These are phyloP conservation scores for Cryptotis parvus DNA, from an alignment of 2,113 vertebrate genomes.

Conservation along the genomic window DNA sequence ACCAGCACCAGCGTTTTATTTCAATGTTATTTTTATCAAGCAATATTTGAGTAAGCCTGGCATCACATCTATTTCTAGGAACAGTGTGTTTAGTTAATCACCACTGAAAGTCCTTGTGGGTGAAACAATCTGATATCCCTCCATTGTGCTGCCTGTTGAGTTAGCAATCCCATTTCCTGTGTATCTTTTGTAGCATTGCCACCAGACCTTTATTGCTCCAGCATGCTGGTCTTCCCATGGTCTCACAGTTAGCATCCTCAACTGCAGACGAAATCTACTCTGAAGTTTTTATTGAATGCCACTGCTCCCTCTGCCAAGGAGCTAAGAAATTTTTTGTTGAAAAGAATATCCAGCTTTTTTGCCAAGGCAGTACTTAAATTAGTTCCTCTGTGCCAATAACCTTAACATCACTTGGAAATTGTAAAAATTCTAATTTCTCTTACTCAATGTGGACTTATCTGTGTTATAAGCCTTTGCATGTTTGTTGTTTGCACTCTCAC, in stretches of 20 bases:
- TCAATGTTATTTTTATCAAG: background rate
- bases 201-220: background rate
- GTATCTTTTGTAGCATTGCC: background rate
- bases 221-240: background rate
- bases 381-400: background rate
- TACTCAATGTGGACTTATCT: background rate
- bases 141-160: background rate
- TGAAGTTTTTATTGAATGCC: background rate
- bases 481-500: background rate
- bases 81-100: background rate
- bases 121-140: background rate
- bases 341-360: background rate
- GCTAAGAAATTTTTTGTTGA: background rate
- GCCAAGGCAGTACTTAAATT: background rate
- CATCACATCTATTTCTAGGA: background rate
- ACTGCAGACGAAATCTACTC: background rate
- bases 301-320: background rate
- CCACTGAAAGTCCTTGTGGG: background rate
- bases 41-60: background rate
- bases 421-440: slow-evolving; percentile 1
- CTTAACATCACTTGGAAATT: background rate
- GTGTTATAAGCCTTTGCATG: background rate
- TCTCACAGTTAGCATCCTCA: background rate
- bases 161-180: background rate
- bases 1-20: background rate